Evolutionary conservation across 2,797 vertebrate species (phyloP), one percentile per base, ranked within the genome.

Genomic region (Chelon auratus): DNA sequence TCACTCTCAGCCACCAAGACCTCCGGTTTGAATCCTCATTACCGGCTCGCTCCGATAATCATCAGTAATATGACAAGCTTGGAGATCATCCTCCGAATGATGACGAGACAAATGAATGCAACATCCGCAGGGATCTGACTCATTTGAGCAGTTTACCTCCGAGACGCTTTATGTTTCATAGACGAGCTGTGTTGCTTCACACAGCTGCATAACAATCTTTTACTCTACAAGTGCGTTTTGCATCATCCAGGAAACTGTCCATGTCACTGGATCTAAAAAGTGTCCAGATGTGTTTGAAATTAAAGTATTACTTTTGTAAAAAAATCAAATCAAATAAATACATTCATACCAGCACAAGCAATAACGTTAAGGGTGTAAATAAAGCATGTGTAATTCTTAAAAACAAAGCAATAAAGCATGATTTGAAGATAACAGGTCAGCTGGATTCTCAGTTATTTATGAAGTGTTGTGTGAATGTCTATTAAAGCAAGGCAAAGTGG

Each of bases 11-110:
- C 22, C 9, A 18, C 18, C 42, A 51, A 3, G 1, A 15, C 50
- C 55, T 39, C 13, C 17, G 22, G 8, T 30, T 18, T 52, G 20
- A 48, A 48, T 74, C 51, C 13, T 42, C 57, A 40, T 51, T 5
- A 45, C 22, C 3, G 0, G 9, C 45, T 75, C 61, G 4, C 0
- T 51, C 59, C 22, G 51, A 61, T 56, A 55, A 72, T 72, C 24
- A 9, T 47, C 33, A 24, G 58, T 37, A 24, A 42, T 61, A 45
- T 15, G 2, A 76, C 52, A 64, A 10, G 51, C 42, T 62, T 3
- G 9, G 48, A 77, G 55, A 69, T 73, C 40, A 26, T 67, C 63
- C 51, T 4, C 33, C 30, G 15, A 65, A 40, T 56, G 63, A 71
- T 42, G 65, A 74, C 45, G 20, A 33, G 33, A 53, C 15, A 20